phyloP scores from a whole-genome alignment of 1,140 invertebrate genomes.

The Bombus confusus region DNA sequence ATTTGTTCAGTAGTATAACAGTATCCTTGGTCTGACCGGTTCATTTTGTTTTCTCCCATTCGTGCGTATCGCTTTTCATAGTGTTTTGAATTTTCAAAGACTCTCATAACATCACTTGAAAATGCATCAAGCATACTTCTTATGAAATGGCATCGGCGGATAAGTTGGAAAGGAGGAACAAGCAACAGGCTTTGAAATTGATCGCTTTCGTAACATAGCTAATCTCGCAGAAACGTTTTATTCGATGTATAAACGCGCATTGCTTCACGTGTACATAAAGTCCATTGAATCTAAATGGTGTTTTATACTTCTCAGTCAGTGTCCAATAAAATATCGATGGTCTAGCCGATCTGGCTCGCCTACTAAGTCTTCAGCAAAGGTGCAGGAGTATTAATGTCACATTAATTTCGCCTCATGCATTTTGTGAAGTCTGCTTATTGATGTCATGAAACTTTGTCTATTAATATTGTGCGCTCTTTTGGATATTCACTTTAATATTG shows the following conservation, averaged over 20 bases:
- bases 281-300: slow-evolving; percentile 1
- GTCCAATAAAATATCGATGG: slow-evolving; percentile 21
- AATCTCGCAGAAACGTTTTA: background rate
- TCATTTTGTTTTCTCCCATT: background rate
- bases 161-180: too few relatives aligned
- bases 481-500: too few relatives aligned
- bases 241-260: background rate
- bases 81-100: background rate
- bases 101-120: background rate
- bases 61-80: background rate
- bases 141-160: background rate
- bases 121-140: background rate
- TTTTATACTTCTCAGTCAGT: background rate
- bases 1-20: slow-evolving; percentile 40
- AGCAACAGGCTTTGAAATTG: background rate
- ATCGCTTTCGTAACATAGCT: slow-evolving; percentile 6
- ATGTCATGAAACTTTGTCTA: too few relatives aligned
- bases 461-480: too few relatives aligned
- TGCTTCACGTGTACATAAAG: background rate
- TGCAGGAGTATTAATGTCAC: background rate
- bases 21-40: slow-evolving; percentile 19
- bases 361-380: background rate
- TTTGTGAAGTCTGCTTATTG: background rate
- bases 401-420: background rate
- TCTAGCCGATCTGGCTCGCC: background rate